phyloP scores from a whole-genome alignment of 2,113 vertebrate genomes.

The Neoarius graeffei region DNA sequence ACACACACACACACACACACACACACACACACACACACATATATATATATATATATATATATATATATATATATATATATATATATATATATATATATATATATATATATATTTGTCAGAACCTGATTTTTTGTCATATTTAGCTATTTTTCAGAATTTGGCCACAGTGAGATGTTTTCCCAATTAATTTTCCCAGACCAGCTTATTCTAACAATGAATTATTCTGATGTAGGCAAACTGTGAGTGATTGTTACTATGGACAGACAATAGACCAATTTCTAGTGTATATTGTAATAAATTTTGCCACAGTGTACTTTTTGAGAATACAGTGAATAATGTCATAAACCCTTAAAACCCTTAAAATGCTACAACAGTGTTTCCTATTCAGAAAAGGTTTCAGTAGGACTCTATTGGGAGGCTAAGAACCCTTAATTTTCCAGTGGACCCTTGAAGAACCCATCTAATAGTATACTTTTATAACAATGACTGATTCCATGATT shows the following conservation, averaged over 20 bases:
- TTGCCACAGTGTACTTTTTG: not conserved
- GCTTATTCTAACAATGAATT: not conserved
- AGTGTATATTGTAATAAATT: not conserved
- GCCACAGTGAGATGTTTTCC: not conserved
- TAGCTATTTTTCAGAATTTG: not conserved
- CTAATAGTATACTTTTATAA: not conserved
- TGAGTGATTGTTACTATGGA: not conserved
- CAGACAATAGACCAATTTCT: not conserved
- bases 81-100: no score
- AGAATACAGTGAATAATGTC: not conserved
- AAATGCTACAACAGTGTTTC: not conserved
- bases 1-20: no score
- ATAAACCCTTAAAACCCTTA: not conserved
- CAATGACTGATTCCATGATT: not conserved
- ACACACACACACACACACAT: no score
- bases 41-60: no score
- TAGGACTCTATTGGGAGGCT: not conserved
- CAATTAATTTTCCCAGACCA: not conserved
- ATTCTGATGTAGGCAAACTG: not conserved
- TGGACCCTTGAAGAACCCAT: not conserved
- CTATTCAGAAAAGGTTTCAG: not conserved
- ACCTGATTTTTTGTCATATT: not conserved
- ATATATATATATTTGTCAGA: no score
- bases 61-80: no score
- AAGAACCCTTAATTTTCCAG: not conserved